phyloP scores from a whole-genome alignment of 1,140 invertebrate species.

The Tetramorium simillimum region DNA sequence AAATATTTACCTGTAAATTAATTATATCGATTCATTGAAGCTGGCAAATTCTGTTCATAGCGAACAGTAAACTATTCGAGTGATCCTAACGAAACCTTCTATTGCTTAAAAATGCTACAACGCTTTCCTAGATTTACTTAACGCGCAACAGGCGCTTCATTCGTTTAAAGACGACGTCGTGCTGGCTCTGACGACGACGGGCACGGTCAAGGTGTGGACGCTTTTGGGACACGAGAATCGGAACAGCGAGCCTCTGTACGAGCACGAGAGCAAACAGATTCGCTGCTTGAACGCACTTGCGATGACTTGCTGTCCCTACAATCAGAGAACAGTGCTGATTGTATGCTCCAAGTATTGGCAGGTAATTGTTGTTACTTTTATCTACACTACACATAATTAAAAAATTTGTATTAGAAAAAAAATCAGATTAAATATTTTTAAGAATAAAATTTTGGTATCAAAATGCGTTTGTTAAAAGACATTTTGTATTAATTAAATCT shows the following conservation, averaged over 20 bases:
- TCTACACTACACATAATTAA: background rate
- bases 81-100: constrained; percentile 49
- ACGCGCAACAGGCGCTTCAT: constrained; percentile 70
- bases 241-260: constrained; percentile 95
- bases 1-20: constrained; percentile 33
- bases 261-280: constrained; percentile 99
- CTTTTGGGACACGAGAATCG: constrained; percentile 95
- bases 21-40: constrained; percentile 14
- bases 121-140: constrained; percentile 67
- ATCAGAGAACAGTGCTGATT: constrained; percentile 98
- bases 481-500: background rate
- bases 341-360: constrained; percentile 99
- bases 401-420: constrained; percentile 22
- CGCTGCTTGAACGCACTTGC: constrained; percentile 96
- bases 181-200: constrained; percentile 97
- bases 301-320: constrained; percentile 97
- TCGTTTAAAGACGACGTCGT: constrained; percentile 96
- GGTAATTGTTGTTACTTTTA: constrained; percentile 85
- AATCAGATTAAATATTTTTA: constrained; percentile 20
- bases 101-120: constrained; percentile 66
- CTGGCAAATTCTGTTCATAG: constrained; percentile 11
- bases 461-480: background rate
- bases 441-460: background rate
- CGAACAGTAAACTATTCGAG: background rate
- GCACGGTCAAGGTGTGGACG: constrained; percentile 99